Conservation (phyloP, 2,888 invertebrate genomes). For the Anodontia alba region DNA sequence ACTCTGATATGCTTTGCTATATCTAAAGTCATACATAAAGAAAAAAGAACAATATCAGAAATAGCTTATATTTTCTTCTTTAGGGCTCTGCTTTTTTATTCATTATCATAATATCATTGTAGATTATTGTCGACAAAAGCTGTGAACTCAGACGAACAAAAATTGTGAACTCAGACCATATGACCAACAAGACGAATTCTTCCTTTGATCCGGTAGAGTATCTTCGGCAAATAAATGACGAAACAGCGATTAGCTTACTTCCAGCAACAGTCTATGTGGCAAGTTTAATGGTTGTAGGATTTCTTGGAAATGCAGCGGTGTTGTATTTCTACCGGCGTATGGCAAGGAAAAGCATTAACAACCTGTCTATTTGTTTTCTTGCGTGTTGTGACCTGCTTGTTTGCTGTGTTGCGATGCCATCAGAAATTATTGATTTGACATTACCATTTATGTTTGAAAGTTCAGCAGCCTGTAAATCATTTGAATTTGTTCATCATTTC, state of each 20-base stretch:
- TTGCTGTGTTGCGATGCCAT: not conserved
- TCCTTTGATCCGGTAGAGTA: too few relatives aligned
- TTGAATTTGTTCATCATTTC: not conserved
- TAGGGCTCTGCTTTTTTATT: too few relatives aligned
- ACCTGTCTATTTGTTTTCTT: not conserved
- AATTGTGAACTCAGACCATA: too few relatives aligned
- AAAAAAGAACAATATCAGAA: too few relatives aligned
- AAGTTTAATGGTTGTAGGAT: not conserved
- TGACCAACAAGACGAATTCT: too few relatives aligned
- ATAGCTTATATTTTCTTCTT: too few relatives aligned
- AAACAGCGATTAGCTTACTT: not conserved
- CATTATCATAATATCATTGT: too few relatives aligned
- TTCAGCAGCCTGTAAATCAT: not conserved
- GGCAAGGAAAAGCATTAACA: not conserved
- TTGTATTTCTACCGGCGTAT: not conserved
- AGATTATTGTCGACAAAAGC: too few relatives aligned
- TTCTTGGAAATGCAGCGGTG: not conserved
- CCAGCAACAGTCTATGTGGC: not conserved
- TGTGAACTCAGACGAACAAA: too few relatives aligned
- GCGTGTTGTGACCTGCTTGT: not conserved
- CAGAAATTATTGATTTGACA: not conserved
- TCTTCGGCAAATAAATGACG: not conserved
- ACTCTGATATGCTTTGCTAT: too few relatives aligned
- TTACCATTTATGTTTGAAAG: not conserved
- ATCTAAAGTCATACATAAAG: too few relatives aligned